Evolutionary conservation across 2,797 vertebrate genomes (phyloP), one percentile per base, ranked within the genome.

Genomic region (Champsocephalus esox): DNA sequence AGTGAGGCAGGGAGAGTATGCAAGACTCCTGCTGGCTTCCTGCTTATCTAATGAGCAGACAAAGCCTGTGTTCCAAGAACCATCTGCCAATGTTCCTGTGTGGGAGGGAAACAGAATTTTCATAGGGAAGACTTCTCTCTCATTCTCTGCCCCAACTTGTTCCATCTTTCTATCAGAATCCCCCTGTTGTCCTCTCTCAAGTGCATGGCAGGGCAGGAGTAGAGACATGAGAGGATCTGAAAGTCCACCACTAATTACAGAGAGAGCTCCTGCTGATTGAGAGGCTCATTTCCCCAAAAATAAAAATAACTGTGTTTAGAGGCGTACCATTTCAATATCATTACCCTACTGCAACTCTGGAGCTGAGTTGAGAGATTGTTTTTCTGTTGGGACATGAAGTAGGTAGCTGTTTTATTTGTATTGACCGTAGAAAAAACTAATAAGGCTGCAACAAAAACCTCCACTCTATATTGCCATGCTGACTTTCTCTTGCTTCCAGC

Each of bases 221-320:
- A 49, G 61, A 83, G 81, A 85, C 71, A 59, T 57, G 52, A 77
- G 64, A 72, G 73, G 68, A 81, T 79, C 55, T 52, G 58, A 80
- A 79, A 82, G 68, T 87, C 84, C 69, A 77, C 73, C 74, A 13
- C 81, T 87, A 87, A 89, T 88, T 89, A 87, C 58, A 80, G 64
- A 83, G 41, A 58, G 73, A 67, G 54, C 64, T 82, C 84, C 74
- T 48, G 68, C 84, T 87, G 87, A 85, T 63, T 58, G 86, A 89
- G 85, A 78, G 76, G 81, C 66, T 88, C 44, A 72, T 83, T 90
- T 75, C 48, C 28, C 49, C 63, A 70, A 74, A 71, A 45, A 45
- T 54, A 16, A 4, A 65, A 34, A 64, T 45, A 69, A 66, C 17
- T 13, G 19, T 64, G 73, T 85, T 89, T 81, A 79, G 70, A 83